Conservation (phyloP, 2,113 vertebrate species). For the Candoia aspera region DNA sequence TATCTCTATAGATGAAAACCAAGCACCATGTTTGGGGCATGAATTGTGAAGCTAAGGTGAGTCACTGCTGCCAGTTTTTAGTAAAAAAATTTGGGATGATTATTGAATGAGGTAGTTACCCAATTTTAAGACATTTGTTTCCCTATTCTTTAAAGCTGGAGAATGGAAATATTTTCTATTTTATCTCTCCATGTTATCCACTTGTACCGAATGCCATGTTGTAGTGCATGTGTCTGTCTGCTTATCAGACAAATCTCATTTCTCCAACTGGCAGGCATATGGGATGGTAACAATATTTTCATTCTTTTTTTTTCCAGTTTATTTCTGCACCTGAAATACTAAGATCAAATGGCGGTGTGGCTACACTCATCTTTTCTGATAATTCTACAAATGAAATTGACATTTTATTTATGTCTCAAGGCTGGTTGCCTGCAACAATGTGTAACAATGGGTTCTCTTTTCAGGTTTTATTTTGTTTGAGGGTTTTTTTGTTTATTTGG, state of each 20-base stretch:
- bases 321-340: conserved; percentile 73
- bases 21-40: not conserved
- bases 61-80: not conserved
- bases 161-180: not conserved
- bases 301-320: conserved; percentile 64
- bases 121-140: not conserved
- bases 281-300: conserved; percentile 1
- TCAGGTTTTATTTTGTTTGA: conserved; percentile 11
- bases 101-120: not conserved
- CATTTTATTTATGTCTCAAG: conserved; percentile 59
- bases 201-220: not conserved
- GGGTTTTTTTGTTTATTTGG: conserved; percentile 42
- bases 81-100: not conserved
- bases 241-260: not conserved
- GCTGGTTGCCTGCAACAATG: conserved; percentile 68
- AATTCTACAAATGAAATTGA: conserved; percentile 67
- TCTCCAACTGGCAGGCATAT: not conserved
- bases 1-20: not conserved
- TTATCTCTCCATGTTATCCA: not conserved
- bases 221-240: not conserved
- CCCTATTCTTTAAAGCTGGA: not conserved
- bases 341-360: conserved; percentile 59
- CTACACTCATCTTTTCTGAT: conserved; percentile 61
- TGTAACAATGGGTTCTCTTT: conserved; percentile 54
- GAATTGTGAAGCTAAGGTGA: not conserved